These are phyloP conservation scores for Falco cherrug DNA, from an alignment of 2,797 vertebrate genomes.

Conservation along the genomic window DNA sequence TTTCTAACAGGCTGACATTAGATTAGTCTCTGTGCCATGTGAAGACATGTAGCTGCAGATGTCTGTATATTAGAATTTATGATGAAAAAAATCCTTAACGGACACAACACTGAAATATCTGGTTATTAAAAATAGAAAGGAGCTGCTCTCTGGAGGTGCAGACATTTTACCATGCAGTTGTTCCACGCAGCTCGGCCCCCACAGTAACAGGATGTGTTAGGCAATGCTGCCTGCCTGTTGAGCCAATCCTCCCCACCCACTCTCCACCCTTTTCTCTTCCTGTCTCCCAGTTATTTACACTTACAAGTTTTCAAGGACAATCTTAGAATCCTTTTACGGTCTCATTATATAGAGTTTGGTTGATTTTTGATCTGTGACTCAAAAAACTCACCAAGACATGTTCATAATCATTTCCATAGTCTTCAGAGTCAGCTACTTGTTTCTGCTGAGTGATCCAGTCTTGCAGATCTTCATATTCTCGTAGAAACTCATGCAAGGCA, in stretches of 20 bases:
- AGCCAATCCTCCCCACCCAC: not conserved
- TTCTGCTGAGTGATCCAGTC: slow-evolving; percentile 84
- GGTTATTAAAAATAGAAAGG: not conserved
- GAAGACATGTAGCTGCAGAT: not conserved
- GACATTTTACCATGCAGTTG: not conserved
- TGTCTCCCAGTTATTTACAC: not conserved
- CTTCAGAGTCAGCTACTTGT: slow-evolving; percentile 77
- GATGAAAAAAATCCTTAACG: not conserved
- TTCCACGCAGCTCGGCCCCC: not conserved
- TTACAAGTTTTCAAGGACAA: not conserved
- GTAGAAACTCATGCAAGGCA: slow-evolving; percentile 83
- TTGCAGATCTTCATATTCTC: slow-evolving; percentile 83
- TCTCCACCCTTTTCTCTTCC: not conserved
- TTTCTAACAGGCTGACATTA: not conserved
- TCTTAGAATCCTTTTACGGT: not conserved
- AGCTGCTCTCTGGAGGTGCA: not conserved
- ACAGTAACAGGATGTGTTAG: not conserved
- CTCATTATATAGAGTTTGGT: not conserved
- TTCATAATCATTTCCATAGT: slow-evolving; percentile 83
- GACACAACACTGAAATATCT: not conserved
- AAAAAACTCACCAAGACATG: slow-evolving; percentile 80
- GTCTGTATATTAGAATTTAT: not conserved
- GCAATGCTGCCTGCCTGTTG: not conserved
- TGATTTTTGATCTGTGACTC: not conserved
- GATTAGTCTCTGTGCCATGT: not conserved